Conservation (phyloP, 2,797 vertebrate genomes). For the Orestias chungarensis region DNA sequence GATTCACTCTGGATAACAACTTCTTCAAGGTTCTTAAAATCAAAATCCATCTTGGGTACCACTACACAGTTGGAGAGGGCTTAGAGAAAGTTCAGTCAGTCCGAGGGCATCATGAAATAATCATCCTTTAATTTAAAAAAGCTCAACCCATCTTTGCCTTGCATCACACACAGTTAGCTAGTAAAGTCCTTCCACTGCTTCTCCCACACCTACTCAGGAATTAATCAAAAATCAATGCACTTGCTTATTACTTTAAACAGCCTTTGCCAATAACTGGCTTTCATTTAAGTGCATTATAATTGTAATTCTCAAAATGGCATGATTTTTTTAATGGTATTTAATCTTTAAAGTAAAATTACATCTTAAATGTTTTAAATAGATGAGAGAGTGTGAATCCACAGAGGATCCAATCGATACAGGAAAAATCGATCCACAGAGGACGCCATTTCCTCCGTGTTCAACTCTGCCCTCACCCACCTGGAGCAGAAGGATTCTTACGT, state of each 20-base stretch:
- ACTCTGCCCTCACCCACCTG: too few relatives aligned
- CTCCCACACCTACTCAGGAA: constrained; percentile 35
- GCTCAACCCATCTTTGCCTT: constrained; percentile 25
- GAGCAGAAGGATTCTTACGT: too few relatives aligned
- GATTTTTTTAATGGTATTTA: neutral
- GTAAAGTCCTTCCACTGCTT: constrained; percentile 23
- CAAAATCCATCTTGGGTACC: constrained; percentile 37
- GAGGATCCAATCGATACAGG: too few relatives aligned
- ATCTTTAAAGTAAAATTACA: neutral
- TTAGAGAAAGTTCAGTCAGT: constrained; percentile 50
- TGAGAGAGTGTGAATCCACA: too few relatives aligned
- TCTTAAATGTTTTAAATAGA: too few relatives aligned
- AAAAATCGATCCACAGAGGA: too few relatives aligned
- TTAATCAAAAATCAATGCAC: constrained; percentile 36
- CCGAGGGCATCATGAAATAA: constrained; percentile 36
- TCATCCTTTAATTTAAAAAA: constrained; percentile 39
- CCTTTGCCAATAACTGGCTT: constrained; percentile 2
- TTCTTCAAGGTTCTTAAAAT: constrained; percentile 36
- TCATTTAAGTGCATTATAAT: neutral
- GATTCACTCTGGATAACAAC: constrained; percentile 23
- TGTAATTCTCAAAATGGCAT: neutral
- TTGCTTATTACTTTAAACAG: constrained; percentile 24
- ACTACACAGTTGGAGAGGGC: constrained; percentile 18
- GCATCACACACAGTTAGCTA: constrained; percentile 43
- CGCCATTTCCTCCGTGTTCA: too few relatives aligned